phyloP scores from a whole-genome alignment of 2,888 invertebrate species.

The Tryphoninae sp. region DNA sequence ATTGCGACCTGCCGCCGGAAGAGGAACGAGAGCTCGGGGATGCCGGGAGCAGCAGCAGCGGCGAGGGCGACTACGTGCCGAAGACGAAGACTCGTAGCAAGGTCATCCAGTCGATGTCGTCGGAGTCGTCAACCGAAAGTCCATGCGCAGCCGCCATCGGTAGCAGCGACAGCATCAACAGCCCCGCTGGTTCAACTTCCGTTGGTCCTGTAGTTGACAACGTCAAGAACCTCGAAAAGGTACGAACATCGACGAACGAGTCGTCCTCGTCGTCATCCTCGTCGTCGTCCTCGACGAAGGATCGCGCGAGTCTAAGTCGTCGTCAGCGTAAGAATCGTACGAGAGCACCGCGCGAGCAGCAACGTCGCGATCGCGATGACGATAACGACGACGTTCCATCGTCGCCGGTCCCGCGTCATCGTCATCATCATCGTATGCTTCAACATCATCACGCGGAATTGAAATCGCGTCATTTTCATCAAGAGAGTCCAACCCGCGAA shows the following conservation, averaged over 20 bases:
- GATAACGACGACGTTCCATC: slow-evolving; percentile 64
- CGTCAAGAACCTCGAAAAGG: slow-evolving; percentile 20
- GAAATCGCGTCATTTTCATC: slow-evolving; percentile 35
- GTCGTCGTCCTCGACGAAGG: slow-evolving; percentile 80
- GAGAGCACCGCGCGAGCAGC: slow-evolving; percentile 69
- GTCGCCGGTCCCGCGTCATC: slow-evolving; percentile 35
- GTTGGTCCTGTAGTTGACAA: not conserved
- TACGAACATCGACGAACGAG: slow-evolving; percentile 74
- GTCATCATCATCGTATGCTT: slow-evolving; percentile 56
- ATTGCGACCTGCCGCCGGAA: slow-evolving; percentile 79
- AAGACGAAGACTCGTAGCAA: slow-evolving; percentile 52
- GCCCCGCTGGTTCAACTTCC: not conserved
- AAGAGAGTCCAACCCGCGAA: slow-evolving; percentile 32
- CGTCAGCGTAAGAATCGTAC: slow-evolving; percentile 83
- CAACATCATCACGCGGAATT: slow-evolving; percentile 52
- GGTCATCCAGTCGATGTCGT: slow-evolving; percentile 20
- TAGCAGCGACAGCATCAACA: not conserved
- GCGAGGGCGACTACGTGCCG: slow-evolving; percentile 73
- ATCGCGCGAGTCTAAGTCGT: slow-evolving; percentile 82
- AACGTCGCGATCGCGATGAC: slow-evolving; percentile 64
- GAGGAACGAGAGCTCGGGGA: slow-evolving; percentile 81
- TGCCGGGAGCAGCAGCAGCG: slow-evolving; percentile 72
- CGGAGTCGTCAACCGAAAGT: slow-evolving; percentile 17
- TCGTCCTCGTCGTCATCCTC: slow-evolving; percentile 76
- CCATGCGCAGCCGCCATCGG: slow-evolving; percentile 29